A percentile compares a stretch with the other conserved stretches of the same genome.
These are phyloP conservation scores for Formicarius rufipectus DNA, from an alignment of 2,113 vertebrate species.

Conservation along the genomic window DNA sequence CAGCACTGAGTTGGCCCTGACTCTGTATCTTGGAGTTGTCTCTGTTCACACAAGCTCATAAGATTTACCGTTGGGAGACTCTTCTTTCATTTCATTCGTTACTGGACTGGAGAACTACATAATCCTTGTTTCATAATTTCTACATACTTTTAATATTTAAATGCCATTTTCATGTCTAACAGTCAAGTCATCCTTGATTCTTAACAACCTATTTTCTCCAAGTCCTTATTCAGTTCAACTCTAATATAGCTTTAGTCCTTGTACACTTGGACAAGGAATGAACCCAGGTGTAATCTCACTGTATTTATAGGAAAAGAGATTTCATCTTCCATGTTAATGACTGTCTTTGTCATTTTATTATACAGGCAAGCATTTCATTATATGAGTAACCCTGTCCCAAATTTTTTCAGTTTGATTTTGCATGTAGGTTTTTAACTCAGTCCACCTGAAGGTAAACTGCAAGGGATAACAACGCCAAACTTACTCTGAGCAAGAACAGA, in stretches of 20 bases:
- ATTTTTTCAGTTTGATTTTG: neutral
- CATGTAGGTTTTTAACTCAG: neutral
- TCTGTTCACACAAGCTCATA: neutral
- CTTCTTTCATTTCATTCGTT: neutral
- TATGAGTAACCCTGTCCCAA: neutral
- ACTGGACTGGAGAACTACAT: neutral
- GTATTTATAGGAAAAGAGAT: neutral
- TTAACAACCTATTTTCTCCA: neutral
- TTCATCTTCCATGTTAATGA: neutral
- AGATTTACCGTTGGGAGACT: neutral
- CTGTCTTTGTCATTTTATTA: neutral
- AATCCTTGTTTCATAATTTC: neutral
- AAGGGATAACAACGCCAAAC: neutral
- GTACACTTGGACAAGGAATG: neutral
- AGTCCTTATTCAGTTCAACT: neutral
- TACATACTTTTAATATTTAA: neutral
- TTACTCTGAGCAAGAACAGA: neutral
- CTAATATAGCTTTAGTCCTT: neutral
- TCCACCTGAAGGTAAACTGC: neutral
- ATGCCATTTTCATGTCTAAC: neutral
- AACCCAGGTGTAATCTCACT: neutral
- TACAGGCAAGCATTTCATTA: neutral
- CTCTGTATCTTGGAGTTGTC: rapidly evolving
- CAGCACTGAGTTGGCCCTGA: neutral
- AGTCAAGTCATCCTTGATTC: neutral